Conservation (phyloP, 1,140 invertebrate species). For the Atta colombica region DNA sequence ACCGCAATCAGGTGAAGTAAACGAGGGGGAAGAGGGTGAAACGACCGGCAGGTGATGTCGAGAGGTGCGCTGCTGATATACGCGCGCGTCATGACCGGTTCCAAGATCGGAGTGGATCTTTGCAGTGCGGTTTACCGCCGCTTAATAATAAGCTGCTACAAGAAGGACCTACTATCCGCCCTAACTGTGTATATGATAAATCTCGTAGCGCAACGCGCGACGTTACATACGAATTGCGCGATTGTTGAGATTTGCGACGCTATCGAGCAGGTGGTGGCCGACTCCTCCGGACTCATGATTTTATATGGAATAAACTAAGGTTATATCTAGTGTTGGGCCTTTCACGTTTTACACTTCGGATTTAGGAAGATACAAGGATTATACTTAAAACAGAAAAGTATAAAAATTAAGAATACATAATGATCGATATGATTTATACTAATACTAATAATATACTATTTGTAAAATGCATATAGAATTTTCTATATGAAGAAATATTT, state of each 20-base stretch:
- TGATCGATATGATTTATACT: background rate
- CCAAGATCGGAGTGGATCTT: constrained; percentile 64
- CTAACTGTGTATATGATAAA: constrained; percentile 73
- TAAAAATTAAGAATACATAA: background rate
- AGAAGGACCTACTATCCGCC: constrained; percentile 61
- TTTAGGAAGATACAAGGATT: no score
- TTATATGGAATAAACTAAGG: background rate
- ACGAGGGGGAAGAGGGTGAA: constrained; percentile 6
- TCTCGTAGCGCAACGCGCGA: constrained; percentile 65
- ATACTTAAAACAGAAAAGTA: background rate
- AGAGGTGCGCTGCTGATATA: constrained; percentile 61
- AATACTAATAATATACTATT: no score
- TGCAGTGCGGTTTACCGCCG: constrained; percentile 74
- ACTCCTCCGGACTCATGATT: constrained; percentile 41
- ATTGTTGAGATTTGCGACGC: background rate
- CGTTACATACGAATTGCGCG: constrained; percentile 64
- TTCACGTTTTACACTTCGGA: background rate
- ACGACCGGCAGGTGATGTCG: constrained; percentile 68
- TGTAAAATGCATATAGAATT: background rate
- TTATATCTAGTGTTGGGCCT: background rate
- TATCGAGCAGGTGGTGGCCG: constrained; percentile 59
- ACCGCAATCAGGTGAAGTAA: constrained; percentile 28
- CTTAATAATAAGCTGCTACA: constrained; percentile 84
- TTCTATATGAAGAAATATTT: background rate
- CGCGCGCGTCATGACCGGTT: constrained; percentile 76